Conservation (phyloP, 2,113 vertebrate species). For the Apaloderma vittatum region DNA sequence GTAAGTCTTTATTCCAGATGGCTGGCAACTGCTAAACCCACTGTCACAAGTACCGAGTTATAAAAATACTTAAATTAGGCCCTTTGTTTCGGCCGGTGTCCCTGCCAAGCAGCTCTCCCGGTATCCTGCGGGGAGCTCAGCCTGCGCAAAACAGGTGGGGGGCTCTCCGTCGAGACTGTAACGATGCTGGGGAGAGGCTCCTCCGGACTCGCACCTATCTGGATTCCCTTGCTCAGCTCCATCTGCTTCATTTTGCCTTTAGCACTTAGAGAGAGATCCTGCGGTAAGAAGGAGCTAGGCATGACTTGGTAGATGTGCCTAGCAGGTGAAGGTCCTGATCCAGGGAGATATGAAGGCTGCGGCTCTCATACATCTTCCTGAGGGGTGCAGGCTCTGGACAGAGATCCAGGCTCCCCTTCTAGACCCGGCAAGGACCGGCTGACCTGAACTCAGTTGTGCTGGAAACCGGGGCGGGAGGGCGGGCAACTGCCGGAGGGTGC, state of each 20-base stretch:
- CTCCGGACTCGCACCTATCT: neutral
- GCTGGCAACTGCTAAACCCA: slow-evolving; percentile 80
- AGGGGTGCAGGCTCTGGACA: neutral
- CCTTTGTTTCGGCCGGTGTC: slow-evolving; percentile 56
- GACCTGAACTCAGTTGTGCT: rapidly evolving
- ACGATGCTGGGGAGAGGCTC: neutral
- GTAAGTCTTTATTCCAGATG: slow-evolving; percentile 88
- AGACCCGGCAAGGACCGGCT: neutral
- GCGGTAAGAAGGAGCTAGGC: neutral
- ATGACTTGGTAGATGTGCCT: neutral
- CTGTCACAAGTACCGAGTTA: slow-evolving; percentile 72
- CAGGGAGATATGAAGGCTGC: neutral
- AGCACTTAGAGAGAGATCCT: neutral
- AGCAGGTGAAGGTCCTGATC: neutral
- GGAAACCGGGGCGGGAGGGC: neutral
- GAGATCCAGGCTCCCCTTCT: neutral
- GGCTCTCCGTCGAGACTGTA: neutral
- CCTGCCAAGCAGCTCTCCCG: neutral
- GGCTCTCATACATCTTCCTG: neutral
- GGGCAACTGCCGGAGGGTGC: neutral
- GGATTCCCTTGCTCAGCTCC: slow-evolving; percentile 23
- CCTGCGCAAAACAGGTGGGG: neutral
- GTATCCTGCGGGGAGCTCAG: neutral
- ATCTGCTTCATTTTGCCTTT: slow-evolving; percentile 30
- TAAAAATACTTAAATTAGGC: slow-evolving; percentile 81